Conservation (phyloP, 2,113 vertebrate species). For the Nannospalax galili region DNA sequence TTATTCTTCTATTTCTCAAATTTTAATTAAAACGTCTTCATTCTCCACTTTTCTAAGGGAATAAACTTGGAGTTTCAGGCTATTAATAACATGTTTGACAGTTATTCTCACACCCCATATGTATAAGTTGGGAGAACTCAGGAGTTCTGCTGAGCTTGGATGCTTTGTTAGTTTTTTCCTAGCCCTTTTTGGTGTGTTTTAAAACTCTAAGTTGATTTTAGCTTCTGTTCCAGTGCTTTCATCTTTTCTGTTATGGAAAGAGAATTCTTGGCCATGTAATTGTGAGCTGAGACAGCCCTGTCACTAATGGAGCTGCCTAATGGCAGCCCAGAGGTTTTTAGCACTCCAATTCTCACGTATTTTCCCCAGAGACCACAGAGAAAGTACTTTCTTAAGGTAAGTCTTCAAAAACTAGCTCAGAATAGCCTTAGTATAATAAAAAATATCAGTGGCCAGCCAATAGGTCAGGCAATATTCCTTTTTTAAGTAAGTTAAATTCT, state of each 20-base stretch:
- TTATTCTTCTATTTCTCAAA: constrained; percentile 30
- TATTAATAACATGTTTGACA: constrained; percentile 33
- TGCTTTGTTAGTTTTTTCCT: constrained; percentile 29
- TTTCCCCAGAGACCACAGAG: background rate
- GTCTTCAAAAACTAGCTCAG: constrained; percentile 28
- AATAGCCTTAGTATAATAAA: background rate
- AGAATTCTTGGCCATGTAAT: background rate
- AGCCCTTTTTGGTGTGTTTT: constrained; percentile 7
- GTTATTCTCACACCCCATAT: background rate
- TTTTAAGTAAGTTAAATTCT: constrained; percentile 13
- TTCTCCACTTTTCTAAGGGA: constrained; percentile 35
- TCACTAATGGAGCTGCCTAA: background rate
- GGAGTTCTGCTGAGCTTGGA: constrained; percentile 14
- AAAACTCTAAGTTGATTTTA: background rate
- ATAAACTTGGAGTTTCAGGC: constrained; percentile 23
- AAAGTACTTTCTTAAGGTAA: constrained; percentile 21
- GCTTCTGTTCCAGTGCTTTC: background rate
- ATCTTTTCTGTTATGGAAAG: constrained; percentile 6
- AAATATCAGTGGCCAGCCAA: background rate
- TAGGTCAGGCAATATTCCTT: background rate
- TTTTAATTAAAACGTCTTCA: constrained; percentile 47
- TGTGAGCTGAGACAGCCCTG: background rate
- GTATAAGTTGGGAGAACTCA: constrained; percentile 3
- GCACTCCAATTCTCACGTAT: background rate
- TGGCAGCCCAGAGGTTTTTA: background rate